Evolutionary conservation across 2,113 vertebrate species (phyloP).

Genomic region (Varanus salvator): DNA sequence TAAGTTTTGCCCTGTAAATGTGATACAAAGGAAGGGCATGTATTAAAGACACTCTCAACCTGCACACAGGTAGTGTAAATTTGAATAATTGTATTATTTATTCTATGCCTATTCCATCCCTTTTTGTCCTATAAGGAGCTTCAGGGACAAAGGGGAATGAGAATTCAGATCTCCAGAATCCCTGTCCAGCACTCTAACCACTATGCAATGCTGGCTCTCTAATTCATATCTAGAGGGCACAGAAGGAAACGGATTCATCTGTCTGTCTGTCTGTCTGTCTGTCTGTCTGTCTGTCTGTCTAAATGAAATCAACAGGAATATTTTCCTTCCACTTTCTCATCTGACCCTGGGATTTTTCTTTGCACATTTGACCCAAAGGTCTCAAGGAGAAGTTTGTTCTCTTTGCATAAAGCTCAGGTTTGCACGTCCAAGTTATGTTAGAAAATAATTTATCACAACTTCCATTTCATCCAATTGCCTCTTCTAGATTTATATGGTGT

Average conservation of each 20-base stretch:
- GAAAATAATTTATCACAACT: neutral
- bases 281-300: too few relatives aligned
- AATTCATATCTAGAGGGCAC: too few relatives aligned
- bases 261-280: too few relatives aligned
- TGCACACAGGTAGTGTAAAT: too few relatives aligned
- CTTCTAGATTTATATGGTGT: fast-evolving
- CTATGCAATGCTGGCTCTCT: too few relatives aligned
- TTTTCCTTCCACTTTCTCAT: neutral
- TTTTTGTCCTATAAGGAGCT: too few relatives aligned
- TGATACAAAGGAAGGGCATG: fast-evolving
- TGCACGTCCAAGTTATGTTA: neutral
- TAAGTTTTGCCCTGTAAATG: neutral
- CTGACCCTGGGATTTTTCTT: neutral
- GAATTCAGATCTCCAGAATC: too few relatives aligned
- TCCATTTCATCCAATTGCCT: neutral
- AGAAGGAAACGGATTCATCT: too few relatives aligned
- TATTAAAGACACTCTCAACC: neutral
- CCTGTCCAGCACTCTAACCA: too few relatives aligned
- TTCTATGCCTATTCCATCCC: too few relatives aligned
- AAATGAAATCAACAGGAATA: neutral
- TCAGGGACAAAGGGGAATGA: too few relatives aligned
- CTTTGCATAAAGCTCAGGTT: neutral
- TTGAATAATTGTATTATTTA: too few relatives aligned
- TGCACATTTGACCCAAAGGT: neutral
- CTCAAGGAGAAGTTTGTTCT: fast-evolving